Percentiles rank a stretch among this genome's conserved stretches.
Conservation (phyloP, 2,113 vertebrate genomes). For the Rousettus leschenaultii region DNA sequence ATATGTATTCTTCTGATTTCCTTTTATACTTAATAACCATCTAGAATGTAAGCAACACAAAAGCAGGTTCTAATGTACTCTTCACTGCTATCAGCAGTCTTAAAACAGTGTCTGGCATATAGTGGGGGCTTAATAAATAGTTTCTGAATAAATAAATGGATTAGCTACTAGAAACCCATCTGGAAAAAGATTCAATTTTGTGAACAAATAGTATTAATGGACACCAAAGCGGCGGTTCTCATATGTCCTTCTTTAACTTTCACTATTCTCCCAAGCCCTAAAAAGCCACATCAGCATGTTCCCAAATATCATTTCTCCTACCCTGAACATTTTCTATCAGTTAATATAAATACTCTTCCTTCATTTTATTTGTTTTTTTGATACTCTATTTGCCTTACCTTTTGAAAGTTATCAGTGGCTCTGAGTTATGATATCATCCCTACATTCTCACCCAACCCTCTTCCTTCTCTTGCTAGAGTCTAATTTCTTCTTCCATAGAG, state of each 20-base stretch:
- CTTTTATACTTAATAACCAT: background rate
- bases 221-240: background rate
- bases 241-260: background rate
- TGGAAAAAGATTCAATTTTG: background rate
- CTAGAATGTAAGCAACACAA: background rate
- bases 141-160: background rate
- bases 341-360: background rate
- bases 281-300: background rate
- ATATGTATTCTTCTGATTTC: background rate
- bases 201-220: background rate
- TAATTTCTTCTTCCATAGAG: background rate
- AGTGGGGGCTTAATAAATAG: background rate
- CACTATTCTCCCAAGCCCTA: background rate
- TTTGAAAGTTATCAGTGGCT: background rate
- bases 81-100: background rate
- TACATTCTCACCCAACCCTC: fast-evolving
- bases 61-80: background rate
- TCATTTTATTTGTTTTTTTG: background rate
- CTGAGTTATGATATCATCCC: background rate
- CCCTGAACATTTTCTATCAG: background rate
- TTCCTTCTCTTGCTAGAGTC: background rate
- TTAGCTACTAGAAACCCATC: background rate
- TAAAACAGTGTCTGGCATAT: background rate
- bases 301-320: background rate
- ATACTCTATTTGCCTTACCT: background rate